These are phyloP conservation scores for Lepidochrysops patricia DNA, from an alignment of 2,888 invertebrate genomes.

Conservation along the genomic window DNA sequence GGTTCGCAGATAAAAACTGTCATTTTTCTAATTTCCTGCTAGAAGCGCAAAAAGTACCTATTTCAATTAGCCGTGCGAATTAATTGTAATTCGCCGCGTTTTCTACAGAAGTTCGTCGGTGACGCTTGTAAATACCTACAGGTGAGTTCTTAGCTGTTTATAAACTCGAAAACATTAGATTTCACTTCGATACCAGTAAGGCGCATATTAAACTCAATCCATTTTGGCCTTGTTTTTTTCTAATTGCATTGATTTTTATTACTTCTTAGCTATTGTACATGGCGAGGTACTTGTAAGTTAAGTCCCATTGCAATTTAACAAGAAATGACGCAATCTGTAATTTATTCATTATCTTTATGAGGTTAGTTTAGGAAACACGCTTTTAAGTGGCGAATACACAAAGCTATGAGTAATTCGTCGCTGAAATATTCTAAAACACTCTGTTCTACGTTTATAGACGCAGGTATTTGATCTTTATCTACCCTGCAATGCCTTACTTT, in stretches of 20 bases:
- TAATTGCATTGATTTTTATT: constrained; percentile 7
- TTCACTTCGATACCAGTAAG: neutral
- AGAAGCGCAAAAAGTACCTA: neutral
- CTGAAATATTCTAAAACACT: neutral
- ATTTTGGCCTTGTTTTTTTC: constrained; percentile 9
- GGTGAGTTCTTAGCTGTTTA: neutral
- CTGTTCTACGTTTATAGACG: neutral
- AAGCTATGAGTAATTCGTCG: neutral
- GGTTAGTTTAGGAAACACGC: neutral
- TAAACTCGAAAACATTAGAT: neutral
- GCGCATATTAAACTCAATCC: neutral
- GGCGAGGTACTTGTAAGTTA: neutral
- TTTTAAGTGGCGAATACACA: neutral
- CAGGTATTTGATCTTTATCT: too few species aligned
- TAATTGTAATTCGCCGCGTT: neutral
- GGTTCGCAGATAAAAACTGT: neutral
- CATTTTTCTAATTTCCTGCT: neutral
- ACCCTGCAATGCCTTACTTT: too few species aligned
- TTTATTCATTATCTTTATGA: neutral
- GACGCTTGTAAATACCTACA: neutral
- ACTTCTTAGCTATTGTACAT: neutral
- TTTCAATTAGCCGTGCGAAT: neutral
- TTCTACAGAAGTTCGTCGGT: neutral
- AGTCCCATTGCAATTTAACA: neutral
- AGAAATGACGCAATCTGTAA: neutral